Base-by-base conservation (phyloP, 2,797 vertebrate species). In the Carduelis carduelis region DNA sequence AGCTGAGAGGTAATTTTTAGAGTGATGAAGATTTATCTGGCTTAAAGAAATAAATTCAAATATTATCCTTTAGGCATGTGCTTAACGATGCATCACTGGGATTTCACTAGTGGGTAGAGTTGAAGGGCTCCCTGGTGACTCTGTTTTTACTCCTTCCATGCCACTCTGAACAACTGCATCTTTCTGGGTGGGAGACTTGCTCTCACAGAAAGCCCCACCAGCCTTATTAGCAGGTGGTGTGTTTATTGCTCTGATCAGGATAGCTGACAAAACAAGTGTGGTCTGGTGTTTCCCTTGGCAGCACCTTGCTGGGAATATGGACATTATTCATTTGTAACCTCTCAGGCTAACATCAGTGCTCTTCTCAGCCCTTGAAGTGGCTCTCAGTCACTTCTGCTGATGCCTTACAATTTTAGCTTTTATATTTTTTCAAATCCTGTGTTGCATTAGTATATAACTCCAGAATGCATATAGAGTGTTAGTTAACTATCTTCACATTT, bases 11-110 rank as follows among this genome's bases (percentile, higher is more conserved):
- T 50, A 70, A 56, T 76, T 92, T 87, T 74, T 61, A 86, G 72
- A 82, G 39, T 50, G 52, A 87, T 49, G 59, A 72, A 60, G 74
- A 90, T 89, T 78, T 89, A 90, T 71, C 34, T 0, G 0, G 34
- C 87, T 91, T 83, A 80, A 92, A 92, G 60, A 92, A 94, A 82
- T 28, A 63, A 75, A 70, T 64, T n/a, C 19, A 90, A 65, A 37
- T 91, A 84, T 53, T 90, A 39, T 39, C 13, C 37, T 39, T 39
- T 39, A 39, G 37, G 37, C 37, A 39, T 39, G 37, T 39, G 37
- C 37, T 39, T 39, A 39, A 39, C 13, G 12, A 39, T 39, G 37
- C 34, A n/a, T 70, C 24, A 22, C 21, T 53, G 47, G 39, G 30
- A 32, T 86, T 93, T 84, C 83, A 76, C 43, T 44, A 69, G 26